Evolutionary conservation across 2,888 invertebrate genomes (phyloP), one percentile per base, ranked within the genome.

Genomic region (Cistogaster globosa): DNA sequence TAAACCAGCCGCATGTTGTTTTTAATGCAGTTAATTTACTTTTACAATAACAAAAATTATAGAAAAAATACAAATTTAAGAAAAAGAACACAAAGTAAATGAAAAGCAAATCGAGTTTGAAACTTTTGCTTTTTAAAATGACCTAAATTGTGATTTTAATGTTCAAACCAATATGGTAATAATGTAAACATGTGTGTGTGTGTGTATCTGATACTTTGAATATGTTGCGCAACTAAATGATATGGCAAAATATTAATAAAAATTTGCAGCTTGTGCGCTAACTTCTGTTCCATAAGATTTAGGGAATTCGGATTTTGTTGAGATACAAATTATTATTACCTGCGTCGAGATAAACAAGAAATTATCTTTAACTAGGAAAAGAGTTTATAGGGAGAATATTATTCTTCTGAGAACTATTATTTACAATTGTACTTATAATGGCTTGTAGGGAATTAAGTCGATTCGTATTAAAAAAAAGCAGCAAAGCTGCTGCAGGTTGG

Each of bases 111-210:
- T 32, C 69, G 22, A 71, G 78, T 26, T 22, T 55, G 32, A 77
- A 62, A 8, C 42, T 48, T 76, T 82, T 71, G 69, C 22, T 65
- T 76, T 77, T 71, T 53, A 69, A 53, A 65, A 74, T 85, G 85
- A 85, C 85, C 85, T 57, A 78, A 75, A 85, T 82, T 85, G 45
- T 69, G 65, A 57, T 78, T 81, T 77, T 81, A 68, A 81, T 84
- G 84, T 84, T 81, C 63, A 57, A 76, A 77, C 84, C 81, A 84
- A 77, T 78, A 84, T 77, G 81, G 81, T 77, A 84, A 84, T 84
- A 81, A 74, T 76, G 20, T 36, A 62, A 42, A 12, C 38, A 38
- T 36, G 53, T 32, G 32, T 71, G 45, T 45, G 45, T 45, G 32
- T 32, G n/a, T 60, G 11, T 20, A 6, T 26, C 2, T 22, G 32